Evolutionary conservation across 23 tunicate species (phyloP).

Genomic region (Halocynthia roretzi): DNA sequence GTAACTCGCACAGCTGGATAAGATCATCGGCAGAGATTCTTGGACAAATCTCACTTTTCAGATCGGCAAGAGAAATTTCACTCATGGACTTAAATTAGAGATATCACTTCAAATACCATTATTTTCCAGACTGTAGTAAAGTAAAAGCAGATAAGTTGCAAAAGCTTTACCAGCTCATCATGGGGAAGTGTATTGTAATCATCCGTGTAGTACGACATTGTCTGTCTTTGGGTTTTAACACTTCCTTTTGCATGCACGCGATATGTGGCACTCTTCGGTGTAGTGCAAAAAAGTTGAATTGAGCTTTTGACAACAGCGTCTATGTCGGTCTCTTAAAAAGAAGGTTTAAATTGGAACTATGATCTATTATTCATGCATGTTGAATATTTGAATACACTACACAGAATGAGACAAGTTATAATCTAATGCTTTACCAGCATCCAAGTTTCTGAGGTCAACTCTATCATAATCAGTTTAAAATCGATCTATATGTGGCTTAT

Average conservation of each 20-base stretch:
- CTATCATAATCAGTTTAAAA: too few species aligned
- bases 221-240: conserved; percentile 20
- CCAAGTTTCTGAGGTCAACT: too few species aligned
- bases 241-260: conserved; percentile 59
- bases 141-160: neutral
- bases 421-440: too few species aligned
- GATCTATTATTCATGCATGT: too few species aligned
- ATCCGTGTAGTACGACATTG: conserved; percentile 60
- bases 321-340: conserved; percentile 59
- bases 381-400: too few species aligned
- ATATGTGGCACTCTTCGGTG: conserved; percentile 82
- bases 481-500: too few species aligned
- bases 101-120: neutral
- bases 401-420: too few species aligned
- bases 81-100: conserved; percentile 31
- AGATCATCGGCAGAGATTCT: conserved; percentile 82
- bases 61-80: conserved; percentile 41
- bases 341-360: neutral
- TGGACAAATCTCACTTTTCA: conserved; percentile 60
- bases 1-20: conserved; percentile 71
- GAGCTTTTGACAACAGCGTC: conserved; percentile 74
- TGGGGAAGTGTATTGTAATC: conserved; percentile 60
- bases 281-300: conserved; percentile 73
- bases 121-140: too few species aligned
- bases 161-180: conserved; percentile 36